Conservation (phyloP, 2,797 vertebrate genomes). For the Carduelis carduelis region DNA sequence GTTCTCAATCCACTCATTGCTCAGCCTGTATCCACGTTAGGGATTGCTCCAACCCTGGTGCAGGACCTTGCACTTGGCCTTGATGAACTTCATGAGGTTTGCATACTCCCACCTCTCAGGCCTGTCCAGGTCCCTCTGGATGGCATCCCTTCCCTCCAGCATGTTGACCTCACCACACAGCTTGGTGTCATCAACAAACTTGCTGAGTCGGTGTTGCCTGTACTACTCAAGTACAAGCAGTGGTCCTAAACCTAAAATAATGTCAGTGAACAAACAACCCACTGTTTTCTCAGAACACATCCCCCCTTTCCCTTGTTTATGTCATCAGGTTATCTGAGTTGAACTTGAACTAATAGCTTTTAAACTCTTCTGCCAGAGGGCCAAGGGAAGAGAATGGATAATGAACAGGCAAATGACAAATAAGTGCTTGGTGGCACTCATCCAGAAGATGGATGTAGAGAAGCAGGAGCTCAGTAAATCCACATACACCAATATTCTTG, state of each 20-base stretch:
- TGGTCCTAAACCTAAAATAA: neutral
- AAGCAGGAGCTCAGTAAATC: neutral
- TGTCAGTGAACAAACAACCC: neutral
- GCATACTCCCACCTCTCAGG: neutral
- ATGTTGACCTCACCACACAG: accelerated
- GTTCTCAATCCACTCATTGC: neutral
- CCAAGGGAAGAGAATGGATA: neutral
- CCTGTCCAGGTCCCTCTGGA: neutral
- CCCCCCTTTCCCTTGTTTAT: neutral
- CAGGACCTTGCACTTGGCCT: neutral
- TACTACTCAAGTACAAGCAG: neutral
- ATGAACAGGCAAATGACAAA: neutral
- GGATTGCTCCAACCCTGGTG: neutral
- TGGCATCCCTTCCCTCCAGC: neutral
- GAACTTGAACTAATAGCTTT: neutral
- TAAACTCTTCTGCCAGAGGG: neutral
- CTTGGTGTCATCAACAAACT: neutral
- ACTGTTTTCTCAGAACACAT: neutral
- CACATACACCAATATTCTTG: neutral
- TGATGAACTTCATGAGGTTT: neutral
- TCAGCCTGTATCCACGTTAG: neutral
- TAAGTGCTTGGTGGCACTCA: neutral
- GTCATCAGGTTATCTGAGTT: neutral
- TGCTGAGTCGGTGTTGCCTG: neutral
- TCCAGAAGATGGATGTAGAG: neutral